Evolutionary conservation across 2,797 vertebrate genomes (phyloP).

Genomic region (Lophius americanus): DNA sequence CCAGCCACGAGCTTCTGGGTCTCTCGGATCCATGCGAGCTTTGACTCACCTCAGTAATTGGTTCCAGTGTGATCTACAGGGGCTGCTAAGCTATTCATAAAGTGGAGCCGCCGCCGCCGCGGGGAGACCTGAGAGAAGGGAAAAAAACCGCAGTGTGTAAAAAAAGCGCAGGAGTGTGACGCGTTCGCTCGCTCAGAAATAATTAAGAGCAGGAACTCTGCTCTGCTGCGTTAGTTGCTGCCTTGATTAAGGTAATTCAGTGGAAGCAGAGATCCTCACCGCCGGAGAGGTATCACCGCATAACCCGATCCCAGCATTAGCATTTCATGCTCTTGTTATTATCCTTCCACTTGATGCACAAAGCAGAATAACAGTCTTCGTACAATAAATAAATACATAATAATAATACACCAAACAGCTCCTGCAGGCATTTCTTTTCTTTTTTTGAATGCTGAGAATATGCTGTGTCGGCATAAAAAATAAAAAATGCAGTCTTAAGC

Average conservation of each 20-base stretch:
- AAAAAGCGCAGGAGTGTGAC: conserved; percentile 33
- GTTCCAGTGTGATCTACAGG: conserved; percentile 69
- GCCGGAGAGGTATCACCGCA: conserved; percentile 30
- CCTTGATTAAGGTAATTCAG: conserved; percentile 46
- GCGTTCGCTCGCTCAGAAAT: conserved; percentile 45
- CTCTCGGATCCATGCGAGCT: conserved; percentile 45
- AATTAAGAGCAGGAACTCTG: conserved; percentile 36
- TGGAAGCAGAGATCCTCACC: conserved; percentile 17
- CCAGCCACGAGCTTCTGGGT: conserved; percentile 29
- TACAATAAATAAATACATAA: neutral
- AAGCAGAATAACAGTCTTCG: conserved; percentile 18
- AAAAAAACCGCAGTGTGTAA: conserved; percentile 22
- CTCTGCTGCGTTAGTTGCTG: conserved; percentile 39
- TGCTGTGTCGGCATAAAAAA: conserved; percentile 2
- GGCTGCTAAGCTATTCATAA: conserved; percentile 72
- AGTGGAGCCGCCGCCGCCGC: conserved; percentile 48
- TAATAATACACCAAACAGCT: conserved; percentile 11
- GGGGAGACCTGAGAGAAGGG: conserved; percentile 50
- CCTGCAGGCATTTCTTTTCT: conserved; percentile 3
- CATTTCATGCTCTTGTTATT: neutral
- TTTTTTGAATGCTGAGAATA: neutral
- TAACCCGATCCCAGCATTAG: conserved; percentile 30
- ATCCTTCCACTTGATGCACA: conserved; percentile 5
- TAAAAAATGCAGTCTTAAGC: conserved; percentile 24
- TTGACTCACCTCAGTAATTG: conserved; percentile 71